A percentile compares a stretch with the other conserved stretches of the same genome.
phyloP scores from a whole-genome alignment of 1,140 invertebrate species.

The Sitophilus oryzae region DNA sequence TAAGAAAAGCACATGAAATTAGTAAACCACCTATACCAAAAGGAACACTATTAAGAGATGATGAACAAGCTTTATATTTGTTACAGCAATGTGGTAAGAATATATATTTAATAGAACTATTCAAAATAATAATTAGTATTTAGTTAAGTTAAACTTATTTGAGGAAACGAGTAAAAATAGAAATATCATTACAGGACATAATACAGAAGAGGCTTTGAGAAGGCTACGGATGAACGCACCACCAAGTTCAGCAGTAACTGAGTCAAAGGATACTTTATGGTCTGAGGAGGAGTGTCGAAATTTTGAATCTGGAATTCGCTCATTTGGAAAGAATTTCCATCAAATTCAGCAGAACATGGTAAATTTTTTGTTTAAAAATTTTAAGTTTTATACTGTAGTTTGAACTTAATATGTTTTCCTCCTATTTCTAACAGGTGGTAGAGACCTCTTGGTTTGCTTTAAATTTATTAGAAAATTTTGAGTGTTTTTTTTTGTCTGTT shows the following conservation, averaged over 20 bases:
- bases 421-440: too few relatives aligned
- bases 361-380: constrained; percentile 18
- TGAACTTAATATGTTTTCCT: neutral
- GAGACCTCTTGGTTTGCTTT: too few relatives aligned
- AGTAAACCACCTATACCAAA: constrained; percentile 56
- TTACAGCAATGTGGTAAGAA: constrained; percentile 76
- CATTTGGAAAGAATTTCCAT: constrained; percentile 94
- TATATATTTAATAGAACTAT: neutral
- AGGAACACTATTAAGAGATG: constrained; percentile 81
- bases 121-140: neutral
- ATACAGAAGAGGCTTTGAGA: constrained; percentile 85
- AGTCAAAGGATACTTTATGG: constrained; percentile 70
- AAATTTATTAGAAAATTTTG: too few relatives aligned
- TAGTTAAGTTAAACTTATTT: neutral
- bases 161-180: neutral
- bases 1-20: constrained; percentile 62
- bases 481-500: too few relatives aligned
- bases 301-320: constrained; percentile 90
- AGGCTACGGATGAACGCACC: constrained; percentile 74
- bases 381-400: neutral
- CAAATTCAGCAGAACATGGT: constrained; percentile 92
- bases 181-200: constrained; percentile 55
- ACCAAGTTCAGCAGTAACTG: constrained; percentile 56
- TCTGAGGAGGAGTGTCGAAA: constrained; percentile 96
- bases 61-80: constrained; percentile 89